phyloP scores from a whole-genome alignment of 2,797 vertebrate genomes.

The Sebastes taczanowskii region DNA sequence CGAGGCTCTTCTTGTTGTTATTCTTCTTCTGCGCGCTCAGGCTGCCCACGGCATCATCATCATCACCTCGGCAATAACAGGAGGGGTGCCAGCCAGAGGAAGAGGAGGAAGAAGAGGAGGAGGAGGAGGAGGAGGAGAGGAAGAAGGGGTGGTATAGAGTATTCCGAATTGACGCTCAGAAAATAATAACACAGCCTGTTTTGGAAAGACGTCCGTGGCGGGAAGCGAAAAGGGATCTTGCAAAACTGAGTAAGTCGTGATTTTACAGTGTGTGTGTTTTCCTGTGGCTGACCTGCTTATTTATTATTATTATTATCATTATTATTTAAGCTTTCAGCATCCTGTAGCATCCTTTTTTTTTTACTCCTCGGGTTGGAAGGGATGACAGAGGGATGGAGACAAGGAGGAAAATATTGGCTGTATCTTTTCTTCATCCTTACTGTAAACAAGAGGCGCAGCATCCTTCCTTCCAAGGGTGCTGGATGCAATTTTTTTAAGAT shows the following conservation, averaged over 20 bases:
- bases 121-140: slow-evolving; percentile 28
- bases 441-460: slow-evolving; percentile 44
- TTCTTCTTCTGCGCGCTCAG: slow-evolving; percentile 40
- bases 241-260: slow-evolving; percentile 71
- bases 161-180: slow-evolving; percentile 57
- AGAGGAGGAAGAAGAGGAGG: slow-evolving; percentile 21
- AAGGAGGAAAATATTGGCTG: neutral
- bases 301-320: too few species aligned
- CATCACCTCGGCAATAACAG: slow-evolving; percentile 50
- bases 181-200: slow-evolving; percentile 56
- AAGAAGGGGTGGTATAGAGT: slow-evolving; percentile 39
- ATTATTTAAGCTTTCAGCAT: slow-evolving; percentile 39
- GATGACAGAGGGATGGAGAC: slow-evolving; percentile 14
- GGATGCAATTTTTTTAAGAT: neutral
- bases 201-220: slow-evolving; percentile 63
- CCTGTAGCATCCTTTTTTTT: neutral
- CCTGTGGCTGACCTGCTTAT: slow-evolving; percentile 41
- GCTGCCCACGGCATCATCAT: slow-evolving; percentile 58
- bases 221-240: slow-evolving; percentile 56
- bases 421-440: neutral
- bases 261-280: slow-evolving; percentile 20
- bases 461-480: neutral
- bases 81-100: slow-evolving; percentile 48
- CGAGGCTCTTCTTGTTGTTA: neutral
- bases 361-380: neutral